These are phyloP conservation scores for Bubo bubo DNA, from an alignment of 2,113 vertebrate genomes.

Conservation along the genomic window DNA sequence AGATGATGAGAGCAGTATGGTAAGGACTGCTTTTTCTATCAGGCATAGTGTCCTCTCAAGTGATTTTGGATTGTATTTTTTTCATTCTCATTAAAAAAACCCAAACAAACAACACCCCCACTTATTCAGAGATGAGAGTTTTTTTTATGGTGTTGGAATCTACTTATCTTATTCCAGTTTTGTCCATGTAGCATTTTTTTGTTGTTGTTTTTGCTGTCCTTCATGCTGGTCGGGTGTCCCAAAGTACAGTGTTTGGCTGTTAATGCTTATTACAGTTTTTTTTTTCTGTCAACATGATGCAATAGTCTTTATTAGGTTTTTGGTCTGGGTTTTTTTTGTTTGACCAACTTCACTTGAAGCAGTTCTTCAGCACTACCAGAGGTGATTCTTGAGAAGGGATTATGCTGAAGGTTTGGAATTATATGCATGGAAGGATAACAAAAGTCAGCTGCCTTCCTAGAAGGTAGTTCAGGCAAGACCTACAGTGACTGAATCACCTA, in stretches of 20 bases:
- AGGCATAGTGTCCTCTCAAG: neutral
- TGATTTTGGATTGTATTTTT: neutral
- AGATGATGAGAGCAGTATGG: neutral
- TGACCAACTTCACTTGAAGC: neutral
- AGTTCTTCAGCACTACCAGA: neutral
- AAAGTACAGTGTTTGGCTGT: neutral
- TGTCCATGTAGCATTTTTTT: neutral
- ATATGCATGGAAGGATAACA: neutral
- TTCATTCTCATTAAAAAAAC: neutral
- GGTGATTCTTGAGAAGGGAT: neutral
- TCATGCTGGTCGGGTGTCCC: neutral
- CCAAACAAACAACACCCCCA: neutral
- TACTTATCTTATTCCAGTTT: neutral
- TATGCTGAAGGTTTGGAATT: neutral
- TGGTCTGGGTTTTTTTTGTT: neutral
- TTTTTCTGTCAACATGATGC: neutral
- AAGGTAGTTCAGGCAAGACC: neutral
- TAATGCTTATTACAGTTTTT: neutral
- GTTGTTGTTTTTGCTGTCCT: neutral
- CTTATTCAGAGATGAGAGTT: neutral
- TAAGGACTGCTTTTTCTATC: neutral
- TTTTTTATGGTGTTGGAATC: neutral
- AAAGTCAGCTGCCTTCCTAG: neutral
- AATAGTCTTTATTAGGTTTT: neutral
- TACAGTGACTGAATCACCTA: neutral